These are phyloP conservation scores for Stichopus chloronotus DNA, from an alignment of 35 echinoderm and acorn worm genomes.

Conservation along the genomic window DNA sequence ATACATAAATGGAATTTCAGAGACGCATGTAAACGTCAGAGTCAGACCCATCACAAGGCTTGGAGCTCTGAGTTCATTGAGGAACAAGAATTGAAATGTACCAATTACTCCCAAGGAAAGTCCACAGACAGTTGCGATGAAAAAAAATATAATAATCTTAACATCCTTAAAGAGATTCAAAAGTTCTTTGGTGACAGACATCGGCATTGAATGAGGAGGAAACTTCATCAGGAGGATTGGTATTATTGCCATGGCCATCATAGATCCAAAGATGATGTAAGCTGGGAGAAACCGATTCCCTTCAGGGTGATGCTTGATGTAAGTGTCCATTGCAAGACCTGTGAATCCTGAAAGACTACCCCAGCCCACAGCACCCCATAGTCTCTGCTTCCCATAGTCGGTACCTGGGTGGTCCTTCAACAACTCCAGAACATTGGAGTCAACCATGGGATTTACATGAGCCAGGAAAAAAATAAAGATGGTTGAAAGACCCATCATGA, in stretches of 20 bases:
- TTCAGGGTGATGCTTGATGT: slow-evolving; percentile 28
- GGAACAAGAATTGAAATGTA: slow-evolving; percentile 72
- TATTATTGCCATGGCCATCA: slow-evolving; percentile 48
- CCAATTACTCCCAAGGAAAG: slow-evolving; percentile 67
- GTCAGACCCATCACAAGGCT: slow-evolving; percentile 80
- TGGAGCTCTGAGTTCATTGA: slow-evolving; percentile 58
- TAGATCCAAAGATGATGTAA: slow-evolving; percentile 52
- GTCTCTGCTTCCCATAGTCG: slow-evolving; percentile 75
- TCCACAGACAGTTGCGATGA: slow-evolving; percentile 58
- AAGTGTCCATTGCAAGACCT: slow-evolving; percentile 63
- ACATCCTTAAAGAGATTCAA: slow-evolving; percentile 43
- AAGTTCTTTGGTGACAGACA: slow-evolving; percentile 56
- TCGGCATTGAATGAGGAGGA: slow-evolving; percentile 50
- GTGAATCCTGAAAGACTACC: slow-evolving; percentile 59
- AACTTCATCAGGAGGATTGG: slow-evolving; percentile 60
- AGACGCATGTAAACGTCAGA: slow-evolving; percentile 65
- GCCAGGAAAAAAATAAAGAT: background rate
- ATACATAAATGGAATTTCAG: slow-evolving; percentile 81
- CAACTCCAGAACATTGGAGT: slow-evolving; percentile 48
- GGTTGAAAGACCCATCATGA: slow-evolving; percentile 41
- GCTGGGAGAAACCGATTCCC: slow-evolving; percentile 74
- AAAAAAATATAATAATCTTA: slow-evolving; percentile 65
- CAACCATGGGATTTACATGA: slow-evolving; percentile 42
- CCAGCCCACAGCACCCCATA: slow-evolving; percentile 80
- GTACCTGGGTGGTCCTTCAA: slow-evolving; percentile 43